These are phyloP conservation scores for Epirrhoe alternata DNA, from an alignment of 2,888 invertebrate species.

Conservation along the genomic window DNA sequence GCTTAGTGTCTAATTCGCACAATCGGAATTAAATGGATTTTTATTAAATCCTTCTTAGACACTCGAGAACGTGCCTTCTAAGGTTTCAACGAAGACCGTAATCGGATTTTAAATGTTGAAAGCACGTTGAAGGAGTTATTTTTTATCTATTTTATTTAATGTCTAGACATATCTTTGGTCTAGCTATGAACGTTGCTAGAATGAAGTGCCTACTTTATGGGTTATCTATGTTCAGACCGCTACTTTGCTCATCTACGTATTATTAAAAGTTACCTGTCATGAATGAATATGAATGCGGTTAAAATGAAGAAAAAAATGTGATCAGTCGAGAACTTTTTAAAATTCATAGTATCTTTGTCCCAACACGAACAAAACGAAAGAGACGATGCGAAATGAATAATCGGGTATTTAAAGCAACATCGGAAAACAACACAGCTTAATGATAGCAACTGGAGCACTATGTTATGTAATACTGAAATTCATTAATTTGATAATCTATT, in stretches of 20 bases:
- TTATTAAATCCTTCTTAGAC: background rate
- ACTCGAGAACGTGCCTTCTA: slow-evolving; percentile 12
- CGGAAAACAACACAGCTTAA: slow-evolving; percentile 22
- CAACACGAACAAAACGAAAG: slow-evolving; percentile 31
- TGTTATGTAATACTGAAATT: background rate
- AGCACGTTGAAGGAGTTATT: slow-evolving; percentile 2
- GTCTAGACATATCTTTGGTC: too few species aligned
- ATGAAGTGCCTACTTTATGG: too few species aligned
- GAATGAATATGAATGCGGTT: too few species aligned
- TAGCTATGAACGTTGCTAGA: too few species aligned
- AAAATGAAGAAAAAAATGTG: background rate
- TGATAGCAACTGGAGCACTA: background rate
- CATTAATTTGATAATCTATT: background rate
- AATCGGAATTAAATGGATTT: slow-evolving; percentile 12
- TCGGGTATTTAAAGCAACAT: slow-evolving; percentile 44
- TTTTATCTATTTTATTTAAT: background rate
- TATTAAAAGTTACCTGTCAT: too few species aligned
- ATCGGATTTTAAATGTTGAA: slow-evolving; percentile 10
- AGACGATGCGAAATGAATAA: slow-evolving; percentile 45
- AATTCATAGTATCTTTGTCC: slow-evolving; percentile 8
- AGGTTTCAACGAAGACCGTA: slow-evolving; percentile 7
- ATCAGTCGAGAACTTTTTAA: background rate
- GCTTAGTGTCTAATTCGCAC: background rate
- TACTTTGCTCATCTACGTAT: too few species aligned
- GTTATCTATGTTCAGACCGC: too few species aligned